Evolutionary conservation across 2,797 vertebrate genomes (phyloP).

Genomic region (Australoheros facetus): DNA sequence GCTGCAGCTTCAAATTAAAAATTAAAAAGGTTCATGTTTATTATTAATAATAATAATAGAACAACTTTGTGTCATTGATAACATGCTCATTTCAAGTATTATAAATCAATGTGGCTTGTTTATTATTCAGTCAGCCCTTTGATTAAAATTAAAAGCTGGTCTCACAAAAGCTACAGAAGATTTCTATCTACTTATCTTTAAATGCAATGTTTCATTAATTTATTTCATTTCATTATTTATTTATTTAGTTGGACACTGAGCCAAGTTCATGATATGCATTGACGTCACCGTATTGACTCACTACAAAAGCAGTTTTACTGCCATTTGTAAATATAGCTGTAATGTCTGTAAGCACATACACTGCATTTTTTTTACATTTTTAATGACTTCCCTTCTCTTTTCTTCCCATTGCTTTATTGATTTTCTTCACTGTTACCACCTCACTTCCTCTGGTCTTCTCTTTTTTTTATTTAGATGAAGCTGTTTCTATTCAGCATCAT

Average conservation of each 20-base stretch:
- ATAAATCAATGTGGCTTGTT: background rate
- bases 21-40: too few species aligned
- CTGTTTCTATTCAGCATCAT: conserved; percentile 41
- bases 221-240: background rate
- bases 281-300: background rate
- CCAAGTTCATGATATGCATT: background rate
- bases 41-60: background rate
- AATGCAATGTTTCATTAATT: too few species aligned
- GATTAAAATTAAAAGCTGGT: background rate
- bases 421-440: background rate
- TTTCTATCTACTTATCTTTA: background rate
- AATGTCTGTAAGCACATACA: background rate
- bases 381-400: background rate
- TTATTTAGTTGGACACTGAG: background rate
- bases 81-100: background rate
- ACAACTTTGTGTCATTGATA: background rate
- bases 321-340: background rate
- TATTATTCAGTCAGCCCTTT: background rate
- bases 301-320: background rate
- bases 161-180: background rate
- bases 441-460: background rate
- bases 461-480: conserved; percentile 68
- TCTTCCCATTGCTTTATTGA: background rate
- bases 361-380: background rate
- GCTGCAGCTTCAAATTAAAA: too few species aligned